Evolutionary conservation across 2,888 invertebrate genomes (phyloP), one percentile per base, ranked within the genome.

Genomic region (Diarsia mendica): DNA sequence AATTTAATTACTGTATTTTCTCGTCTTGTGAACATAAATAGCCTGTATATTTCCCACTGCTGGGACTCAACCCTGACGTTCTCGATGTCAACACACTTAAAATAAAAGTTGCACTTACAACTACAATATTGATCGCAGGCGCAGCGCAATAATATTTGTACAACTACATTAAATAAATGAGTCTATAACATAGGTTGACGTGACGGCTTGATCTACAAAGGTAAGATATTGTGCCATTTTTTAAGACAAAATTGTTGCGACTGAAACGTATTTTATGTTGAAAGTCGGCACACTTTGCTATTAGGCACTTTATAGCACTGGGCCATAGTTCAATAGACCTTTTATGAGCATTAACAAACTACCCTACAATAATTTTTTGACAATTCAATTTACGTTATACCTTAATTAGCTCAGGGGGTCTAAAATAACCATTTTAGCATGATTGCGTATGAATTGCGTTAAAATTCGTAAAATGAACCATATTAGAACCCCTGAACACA

Each of bases 71-170:
- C 60, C 64, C 46, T 46, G 55, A 72, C n/a, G 0, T 6, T 33
- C 4, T 5, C 13, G 10, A 67, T n/a, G 6, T 53, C 20, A 61
- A 64, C 11, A 69, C 65, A 75, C 80, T 81, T 74, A 67, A 75
- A 65, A 64, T 75, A 80, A 77, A 77, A 48, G n/a, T 71, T 83
- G 67, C 73, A 85, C 84, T 83, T 86, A 63, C 67, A 67, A 73
- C 72, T 75, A 83, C 13, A 71, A 48, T 60, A 67, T 66, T 51
- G 71, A 82, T 72, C 78, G 68, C 72, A 82, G 84, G 84, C 86
- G 78, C 85, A 80, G 84, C 85, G 76, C 61, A 65, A 77, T 55
- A 72, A 60, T 48, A 76, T 83, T 86, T 87, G 82, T 88, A 89
- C 82, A 84, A 74, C 78, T 77, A 84, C 80, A 79, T 77, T 80